Conservation (phyloP, 2,797 vertebrate species). For the Poecilia velifera region DNA sequence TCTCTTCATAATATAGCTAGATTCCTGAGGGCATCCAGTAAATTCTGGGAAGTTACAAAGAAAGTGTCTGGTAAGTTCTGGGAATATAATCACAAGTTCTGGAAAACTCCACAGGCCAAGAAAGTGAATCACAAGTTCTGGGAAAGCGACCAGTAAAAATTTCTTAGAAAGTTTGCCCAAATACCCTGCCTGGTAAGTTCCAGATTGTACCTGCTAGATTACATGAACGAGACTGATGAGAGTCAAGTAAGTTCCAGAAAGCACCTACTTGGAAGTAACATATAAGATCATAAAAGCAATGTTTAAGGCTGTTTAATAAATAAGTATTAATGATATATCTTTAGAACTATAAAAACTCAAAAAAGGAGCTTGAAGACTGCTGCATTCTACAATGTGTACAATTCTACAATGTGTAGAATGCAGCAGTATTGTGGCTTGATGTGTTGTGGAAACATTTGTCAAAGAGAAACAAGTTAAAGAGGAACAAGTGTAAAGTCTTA, state of each 20-base stretch:
- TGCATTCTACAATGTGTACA: not conserved
- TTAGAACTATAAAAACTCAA: not conserved
- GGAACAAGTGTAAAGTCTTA: conserved; percentile 36
- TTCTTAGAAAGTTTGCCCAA: not conserved
- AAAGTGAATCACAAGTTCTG: not conserved
- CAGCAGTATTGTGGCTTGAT: too few species aligned
- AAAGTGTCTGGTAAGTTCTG: not conserved
- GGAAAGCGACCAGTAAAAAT: not conserved
- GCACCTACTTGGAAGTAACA: not conserved
- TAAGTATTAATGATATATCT: not conserved
- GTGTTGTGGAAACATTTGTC: not conserved
- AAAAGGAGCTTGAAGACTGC: not conserved
- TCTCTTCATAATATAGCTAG: not conserved
- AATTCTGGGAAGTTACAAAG: not conserved
- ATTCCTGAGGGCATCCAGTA: not conserved
- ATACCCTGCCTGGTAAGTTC: not conserved
- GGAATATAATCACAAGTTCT: not conserved
- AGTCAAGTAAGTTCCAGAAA: not conserved
- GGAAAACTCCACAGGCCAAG: not conserved
- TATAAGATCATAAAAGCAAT: not conserved
- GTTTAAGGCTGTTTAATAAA: not conserved
- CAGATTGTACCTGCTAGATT: not conserved
- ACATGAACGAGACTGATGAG: not conserved
- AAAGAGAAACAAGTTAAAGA: not conserved
- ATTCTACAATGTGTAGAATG: not conserved